These are phyloP conservation scores for Coptotermes formosanus DNA, from an alignment of 1,140 invertebrate species.

Conservation along the genomic window DNA sequence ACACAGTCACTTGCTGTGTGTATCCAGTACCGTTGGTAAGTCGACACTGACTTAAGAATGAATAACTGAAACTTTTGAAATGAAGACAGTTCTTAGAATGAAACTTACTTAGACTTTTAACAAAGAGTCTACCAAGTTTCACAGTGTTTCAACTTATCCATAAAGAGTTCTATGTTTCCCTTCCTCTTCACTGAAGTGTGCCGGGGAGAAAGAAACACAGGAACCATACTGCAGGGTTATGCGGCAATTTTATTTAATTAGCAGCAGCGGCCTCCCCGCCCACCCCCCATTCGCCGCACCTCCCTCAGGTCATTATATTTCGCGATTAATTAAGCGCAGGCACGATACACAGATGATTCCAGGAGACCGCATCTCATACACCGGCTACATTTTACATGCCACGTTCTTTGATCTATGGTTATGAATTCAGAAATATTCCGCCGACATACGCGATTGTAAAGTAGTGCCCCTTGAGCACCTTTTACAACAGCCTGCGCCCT, in stretches of 20 bases:
- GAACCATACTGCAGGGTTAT: not conserved
- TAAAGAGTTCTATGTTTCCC: not conserved
- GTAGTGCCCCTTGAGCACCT: not conserved
- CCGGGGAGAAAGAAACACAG: not conserved
- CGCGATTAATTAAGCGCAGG: not conserved
- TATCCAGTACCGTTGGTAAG: no score
- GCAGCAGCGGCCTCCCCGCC: not conserved
- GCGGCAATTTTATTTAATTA: not conserved
- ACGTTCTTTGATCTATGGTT: not conserved
- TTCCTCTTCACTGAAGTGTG: not conserved
- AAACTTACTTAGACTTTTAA: no score
- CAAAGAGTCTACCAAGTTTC: not conserved
- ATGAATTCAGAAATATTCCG: not conserved
- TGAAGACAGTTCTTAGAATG: no score
- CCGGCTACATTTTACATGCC: not conserved
- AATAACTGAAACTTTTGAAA: no score
- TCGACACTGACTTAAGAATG: no score
- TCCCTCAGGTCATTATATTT: conserved; percentile 12
- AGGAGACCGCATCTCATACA: not conserved
- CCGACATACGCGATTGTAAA: not conserved
- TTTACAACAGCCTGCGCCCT: no score
- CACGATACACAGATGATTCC: no score
- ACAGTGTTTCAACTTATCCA: not conserved
- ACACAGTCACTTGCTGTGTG: no score
- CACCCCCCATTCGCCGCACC: no score